Evolutionary conservation across 2,888 invertebrate genomes (phyloP), one percentile per base, ranked within the genome.

Genomic region (Alviniconcha strummeri): DNA sequence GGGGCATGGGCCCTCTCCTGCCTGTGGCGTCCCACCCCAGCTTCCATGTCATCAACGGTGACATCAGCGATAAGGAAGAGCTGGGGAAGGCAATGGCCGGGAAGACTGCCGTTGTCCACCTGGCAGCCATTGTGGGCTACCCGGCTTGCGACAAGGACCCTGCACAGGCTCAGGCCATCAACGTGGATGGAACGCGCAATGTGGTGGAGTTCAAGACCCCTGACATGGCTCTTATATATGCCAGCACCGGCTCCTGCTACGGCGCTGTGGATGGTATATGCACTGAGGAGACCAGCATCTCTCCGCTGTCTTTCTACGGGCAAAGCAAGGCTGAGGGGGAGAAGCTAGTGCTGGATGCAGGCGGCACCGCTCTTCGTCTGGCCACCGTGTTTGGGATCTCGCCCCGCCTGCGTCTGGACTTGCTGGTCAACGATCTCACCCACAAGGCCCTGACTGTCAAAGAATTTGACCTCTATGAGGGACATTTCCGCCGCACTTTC

Each of bases 71-170:
- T 83, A 87, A 88, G 78, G 88, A 85, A 19, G 81, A 85, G 15
- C 85, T 94, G 72, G 88, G 86, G 4, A 71, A 87, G 57, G 91
- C 87, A 1, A 86, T 93, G 87, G 82, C 84, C 0, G 89, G 88
- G 11, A 89, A 90, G 80, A 89, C 89, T n/a, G 90, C 88, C 13
- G 90, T 93, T 36, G 89, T 94, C 74, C 94, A 94, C 85, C 85
- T 93, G 84, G 93, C 94, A 1, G 94, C 93, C 60, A 91, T 93
- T 71, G 93, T 94, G 8, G 93, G 94, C 11, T 94, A 93, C 84
- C 93, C 93, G 6, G 93, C 93, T 5, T 93, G 93, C 84, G 93
- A 93, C 84, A 90, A 90, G 80, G 90, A 93, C 79, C 92, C 91
- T 0, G 89, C 90, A 13, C 81, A 89, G 69, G 93, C 93, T 0